Evolutionary conservation across 1,140 invertebrate species (phyloP).

Genomic region (Lepidurus couesii): DNA sequence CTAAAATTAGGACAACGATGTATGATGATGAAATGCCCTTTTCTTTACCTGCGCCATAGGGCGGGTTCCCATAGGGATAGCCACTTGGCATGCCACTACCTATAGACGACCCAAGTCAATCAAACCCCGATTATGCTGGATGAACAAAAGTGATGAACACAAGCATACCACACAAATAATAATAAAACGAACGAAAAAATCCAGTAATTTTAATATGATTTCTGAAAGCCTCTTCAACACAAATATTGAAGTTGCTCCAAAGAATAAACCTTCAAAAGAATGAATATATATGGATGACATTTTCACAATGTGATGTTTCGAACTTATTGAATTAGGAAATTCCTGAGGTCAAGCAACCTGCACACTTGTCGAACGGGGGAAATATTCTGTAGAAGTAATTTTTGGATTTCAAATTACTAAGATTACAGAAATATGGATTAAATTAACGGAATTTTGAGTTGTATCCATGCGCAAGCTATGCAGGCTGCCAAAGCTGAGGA

Average conservation of each 20-base stretch:
- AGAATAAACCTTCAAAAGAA: neutral
- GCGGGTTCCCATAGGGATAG: conserved; percentile 13
- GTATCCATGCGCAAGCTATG: conserved; percentile 26
- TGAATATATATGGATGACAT: too few species aligned
- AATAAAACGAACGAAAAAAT: neutral
- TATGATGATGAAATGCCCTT: neutral
- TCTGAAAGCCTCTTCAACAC: neutral
- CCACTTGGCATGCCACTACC: conserved; percentile 17
- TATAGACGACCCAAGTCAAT: neutral
- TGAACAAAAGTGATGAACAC: neutral
- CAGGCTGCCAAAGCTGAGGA: conserved; percentile 20
- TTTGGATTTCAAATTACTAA: conserved; percentile 19
- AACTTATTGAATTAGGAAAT: neutral
- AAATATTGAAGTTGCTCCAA: neutral
- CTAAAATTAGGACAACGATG: neutral
- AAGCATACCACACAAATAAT: neutral
- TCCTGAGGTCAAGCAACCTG: conserved; percentile 1
- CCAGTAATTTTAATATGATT: too few species aligned
- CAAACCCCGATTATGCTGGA: neutral
- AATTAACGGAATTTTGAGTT: neutral
- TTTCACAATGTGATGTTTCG: too few species aligned
- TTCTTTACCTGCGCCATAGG: conserved; percentile 16
- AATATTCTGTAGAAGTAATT: conserved; percentile 10
- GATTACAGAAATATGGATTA: neutral
- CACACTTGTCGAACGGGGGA: conserved; percentile 23